Evolutionary conservation across 1,140 invertebrate genomes (phyloP).

Genomic region (Penaeus vannamei): DNA sequence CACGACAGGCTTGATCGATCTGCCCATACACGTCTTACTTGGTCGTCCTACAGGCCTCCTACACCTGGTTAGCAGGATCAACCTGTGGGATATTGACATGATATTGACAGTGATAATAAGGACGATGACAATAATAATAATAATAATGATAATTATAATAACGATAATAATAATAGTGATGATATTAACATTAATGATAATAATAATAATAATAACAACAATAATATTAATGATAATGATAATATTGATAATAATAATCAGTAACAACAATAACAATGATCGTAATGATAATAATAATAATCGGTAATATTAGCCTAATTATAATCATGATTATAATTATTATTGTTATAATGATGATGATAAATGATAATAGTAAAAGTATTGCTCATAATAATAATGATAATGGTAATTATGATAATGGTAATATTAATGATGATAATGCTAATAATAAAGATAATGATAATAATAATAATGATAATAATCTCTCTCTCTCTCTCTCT

Average conservation of each 20-base stretch:
- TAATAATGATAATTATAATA: not conserved
- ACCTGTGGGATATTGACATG: too few species aligned
- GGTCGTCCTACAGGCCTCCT: too few species aligned
- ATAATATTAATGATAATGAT: not conserved
- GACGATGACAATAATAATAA: not conserved
- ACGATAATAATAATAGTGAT: not conserved
- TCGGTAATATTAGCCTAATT: too few species aligned
- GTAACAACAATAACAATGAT: not conserved
- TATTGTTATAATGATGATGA: too few species aligned
- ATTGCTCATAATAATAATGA: not conserved
- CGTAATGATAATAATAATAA: not conserved
- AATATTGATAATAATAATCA: not conserved
- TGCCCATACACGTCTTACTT: too few species aligned
- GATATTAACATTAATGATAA: not conserved
- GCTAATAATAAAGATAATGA: too few species aligned
- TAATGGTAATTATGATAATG: not conserved
- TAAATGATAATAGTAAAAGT: slow-evolving; percentile 10
- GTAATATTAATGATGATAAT: not conserved
- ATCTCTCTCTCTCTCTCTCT: too few species aligned
- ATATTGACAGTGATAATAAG: not conserved
- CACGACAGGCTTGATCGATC: too few species aligned
- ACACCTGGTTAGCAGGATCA: too few species aligned
- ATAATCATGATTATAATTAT: too few species aligned
- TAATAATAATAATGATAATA: too few species aligned
- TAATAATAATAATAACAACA: not conserved